Base-by-base conservation (phyloP, 2,113 vertebrate genomes). In the Hucho hucho region DNA sequence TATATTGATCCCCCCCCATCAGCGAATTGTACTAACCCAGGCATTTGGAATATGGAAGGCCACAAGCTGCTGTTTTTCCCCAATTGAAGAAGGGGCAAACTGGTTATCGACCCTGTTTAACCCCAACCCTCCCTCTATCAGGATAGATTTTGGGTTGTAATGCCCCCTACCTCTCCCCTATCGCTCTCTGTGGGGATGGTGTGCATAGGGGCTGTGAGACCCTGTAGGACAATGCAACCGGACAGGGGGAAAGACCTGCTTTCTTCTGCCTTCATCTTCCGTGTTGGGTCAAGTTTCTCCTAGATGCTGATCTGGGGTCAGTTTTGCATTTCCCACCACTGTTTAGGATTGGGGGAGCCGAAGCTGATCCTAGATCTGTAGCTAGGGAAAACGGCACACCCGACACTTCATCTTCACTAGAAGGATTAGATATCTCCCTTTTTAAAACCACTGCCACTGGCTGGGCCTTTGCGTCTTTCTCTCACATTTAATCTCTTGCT, bases 1-100 rank as follows among this genome's bases (percentile, higher is more conserved):
- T 99, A 86, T 99, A 97, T 93, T 93, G 81, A 93, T 69, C n/a
- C 74, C 20, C 4, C 46, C 24, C 22, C 43, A 25, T 63, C 49
- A 75, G 75, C 77, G 81, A 12, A 67, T 24, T 59, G 1, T 32
- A 53, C 65, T 46, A 24, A 59, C 37, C 37, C 32, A 69, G 66
- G 37, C 66, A 26, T 53, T 28, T 58, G 18, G 26, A 26, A 28
- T 1, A 69, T 32, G 32, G 32, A 32, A 32, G 14, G 66, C 28
- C 28, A 37, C 64, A 65, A 25, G 12, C 29, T 0, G 1, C 29
- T 3, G 20, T 13, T 18, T 7, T 20, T 20, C 24, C n/a, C 22
- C 22, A 20, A 16, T 24, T 49, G 69, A 58, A 22, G 24, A 37
- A 28, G 47, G 18, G 24, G 16, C 4, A 58, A 32, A 12, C 26